Base-by-base conservation (phyloP, 2,113 vertebrate genomes). In the Columba livia region DNA sequence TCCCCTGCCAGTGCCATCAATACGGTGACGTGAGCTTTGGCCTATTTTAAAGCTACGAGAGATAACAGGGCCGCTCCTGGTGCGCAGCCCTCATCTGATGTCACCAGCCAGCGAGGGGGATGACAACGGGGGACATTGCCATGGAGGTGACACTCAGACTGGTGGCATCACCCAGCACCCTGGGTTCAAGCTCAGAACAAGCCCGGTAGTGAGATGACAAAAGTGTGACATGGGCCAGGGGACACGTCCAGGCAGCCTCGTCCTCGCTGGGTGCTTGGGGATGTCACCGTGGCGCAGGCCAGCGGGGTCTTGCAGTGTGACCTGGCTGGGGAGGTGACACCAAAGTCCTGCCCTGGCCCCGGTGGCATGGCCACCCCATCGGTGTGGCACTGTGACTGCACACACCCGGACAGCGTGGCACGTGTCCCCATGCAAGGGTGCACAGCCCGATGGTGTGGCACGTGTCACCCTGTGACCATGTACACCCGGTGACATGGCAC, bases 231-330 rank as follows among this genome's bases (percentile, higher is more conserved):
- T 1, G 3, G 19, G 10, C 19, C 48, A 71, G 40, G 48, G 54
- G 44, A 56, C 34, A 0, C 0, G 12, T n/a, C 65, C 26, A 10
- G 13, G 25, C 15, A 9, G 19, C 74, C 20, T 4, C 5, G 70
- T 44, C 67, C 89, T 11, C 0, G 1, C 36, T 2, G 0, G 28
- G 25, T 4, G 44, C 62, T 31, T 5, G 53, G 58, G 73, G 82
- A 69, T 15, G 2, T 6, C 8, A 7, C 56, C 4, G 5, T 0
- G 13, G 13, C 3, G 3, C 47, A 61, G 61, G 65, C 18, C 69
- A 7, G 15, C 1, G 2, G 2, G 16, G 53, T 20, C 66, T 15
- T 8, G 47, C 15, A 5, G 0, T 0, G 4, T 47, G 62, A 24
- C 54, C 42, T 1, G 1, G 26, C 56, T 5, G n/a, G 11, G 44